These are phyloP conservation scores for Ypsolopha scabrella DNA, from an alignment of 2,888 invertebrate genomes.

Conservation along the genomic window DNA sequence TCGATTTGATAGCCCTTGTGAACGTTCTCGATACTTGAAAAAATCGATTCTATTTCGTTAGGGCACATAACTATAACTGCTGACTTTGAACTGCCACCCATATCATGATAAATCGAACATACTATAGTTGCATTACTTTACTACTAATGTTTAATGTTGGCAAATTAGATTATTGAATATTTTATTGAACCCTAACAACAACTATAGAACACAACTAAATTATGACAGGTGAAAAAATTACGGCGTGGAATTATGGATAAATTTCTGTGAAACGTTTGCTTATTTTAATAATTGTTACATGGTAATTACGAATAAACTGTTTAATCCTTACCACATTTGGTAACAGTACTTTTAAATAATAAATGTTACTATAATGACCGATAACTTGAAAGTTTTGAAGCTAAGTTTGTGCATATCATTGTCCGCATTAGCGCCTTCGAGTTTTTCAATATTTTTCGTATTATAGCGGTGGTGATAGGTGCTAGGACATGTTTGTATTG, in stretches of 20 bases:
- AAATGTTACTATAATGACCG: conserved; percentile 51
- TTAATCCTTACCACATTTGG: conserved; percentile 20
- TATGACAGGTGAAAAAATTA: conserved; percentile 51
- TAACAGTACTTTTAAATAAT: conserved; percentile 27
- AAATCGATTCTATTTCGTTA: too few species aligned
- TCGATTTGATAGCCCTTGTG: too few species aligned
- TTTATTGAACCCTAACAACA: too few species aligned
- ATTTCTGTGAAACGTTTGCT: conserved; percentile 28
- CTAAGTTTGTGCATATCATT: conserved; percentile 68
- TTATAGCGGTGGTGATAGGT: conserved; percentile 49
- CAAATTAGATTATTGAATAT: too few species aligned
- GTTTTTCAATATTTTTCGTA: conserved; percentile 42
- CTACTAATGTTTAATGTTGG: too few species aligned
- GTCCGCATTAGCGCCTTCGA: conserved; percentile 43
- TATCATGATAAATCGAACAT: too few species aligned
- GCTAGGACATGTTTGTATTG: conserved; percentile 8
- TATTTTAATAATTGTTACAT: conserved; percentile 18
- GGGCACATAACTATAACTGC: too few species aligned
- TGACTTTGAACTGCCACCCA: too few species aligned
- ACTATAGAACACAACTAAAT: background rate
- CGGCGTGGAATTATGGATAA: conserved; percentile 63
- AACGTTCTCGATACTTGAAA: too few species aligned
- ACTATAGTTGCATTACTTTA: too few species aligned
- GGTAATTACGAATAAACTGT: conserved; percentile 15
- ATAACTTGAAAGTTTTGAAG: conserved; percentile 54